Base-by-base conservation (phyloP, 2,113 vertebrate species). In the Motacilla tschutschensis region DNA sequence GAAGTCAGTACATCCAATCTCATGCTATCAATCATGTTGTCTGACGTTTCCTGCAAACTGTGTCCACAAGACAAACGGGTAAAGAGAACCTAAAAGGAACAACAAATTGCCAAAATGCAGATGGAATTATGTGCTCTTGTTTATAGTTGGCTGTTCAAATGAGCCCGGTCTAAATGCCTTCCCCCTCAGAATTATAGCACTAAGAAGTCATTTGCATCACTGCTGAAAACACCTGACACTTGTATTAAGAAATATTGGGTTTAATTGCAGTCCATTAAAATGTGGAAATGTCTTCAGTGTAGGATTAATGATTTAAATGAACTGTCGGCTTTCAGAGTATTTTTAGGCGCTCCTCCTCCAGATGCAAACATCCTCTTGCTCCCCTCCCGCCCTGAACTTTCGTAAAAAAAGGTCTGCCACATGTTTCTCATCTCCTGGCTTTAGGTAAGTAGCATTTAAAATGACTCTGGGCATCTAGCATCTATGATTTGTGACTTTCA, bases 31-130 rank as follows among this genome's bases (percentile, higher is more conserved):
- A 98, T 98, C 98, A 98, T 38, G 2, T 14, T 5, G 29, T 59
- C 89, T 96, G 98, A 98, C 96, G 11, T 97, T 98, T 98, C 97
- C 97, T 98, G 96, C 97, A 98, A 98, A 97, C 97, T 96, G 93
- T 97, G 96, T 97, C 96, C 89, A 81, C 86, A 96, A 97, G 95
- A 96, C 97, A 95, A 96, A 96, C 95, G 93, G 96, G 91, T 91
- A 95, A 96, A 96, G 92, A 91, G 93, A 95, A 96, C 94, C 94
- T 95, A 96, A 96, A 96, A 95, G 96, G 96, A 96, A 97, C 97
- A 97, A 97, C 96, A 94, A 95, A 96, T 95, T 95, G 97, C 96
- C 95, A 94, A 95, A 96, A 94, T 97, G 95, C 95, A 96, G 97
- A 97, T 93, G 96, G 96, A 96, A 97, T 97, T 97, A 98, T 98